These are phyloP conservation scores for Scophthalmus maximus DNA, from an alignment of 2,113 vertebrate genomes.

Conservation along the genomic window DNA sequence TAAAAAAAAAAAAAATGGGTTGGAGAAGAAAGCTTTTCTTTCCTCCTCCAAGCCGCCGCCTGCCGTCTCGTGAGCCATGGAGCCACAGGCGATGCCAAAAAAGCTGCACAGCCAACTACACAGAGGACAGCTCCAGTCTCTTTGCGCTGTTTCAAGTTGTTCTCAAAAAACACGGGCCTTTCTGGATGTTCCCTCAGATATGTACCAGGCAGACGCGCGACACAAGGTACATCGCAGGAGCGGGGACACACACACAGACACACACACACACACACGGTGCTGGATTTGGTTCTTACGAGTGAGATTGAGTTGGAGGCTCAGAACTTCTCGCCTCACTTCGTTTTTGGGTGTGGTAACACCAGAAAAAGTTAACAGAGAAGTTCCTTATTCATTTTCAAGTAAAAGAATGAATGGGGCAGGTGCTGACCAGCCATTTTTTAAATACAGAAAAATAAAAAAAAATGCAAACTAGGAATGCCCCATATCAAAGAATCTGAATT, in stretches of 20 bases:
- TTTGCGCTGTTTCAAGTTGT: conserved; percentile 67
- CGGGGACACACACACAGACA: conserved; percentile 22
- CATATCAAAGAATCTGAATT: too few relatives aligned
- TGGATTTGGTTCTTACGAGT: conserved; percentile 33
- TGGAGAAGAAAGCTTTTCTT: conserved; percentile 61
- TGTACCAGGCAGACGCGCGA: conserved; percentile 53
- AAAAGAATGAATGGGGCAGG: not conserved
- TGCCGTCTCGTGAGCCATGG: conserved; percentile 66
- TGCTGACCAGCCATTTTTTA: not conserved
- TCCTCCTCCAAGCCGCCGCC: conserved; percentile 42
- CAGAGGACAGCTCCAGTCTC: conserved; percentile 66
- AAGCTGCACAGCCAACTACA: conserved; percentile 65
- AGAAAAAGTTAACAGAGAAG: not conserved
- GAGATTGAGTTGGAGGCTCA: conserved; percentile 22
- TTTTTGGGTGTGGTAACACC: conserved; percentile 7
- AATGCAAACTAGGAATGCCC: too few relatives aligned
- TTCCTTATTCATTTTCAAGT: conserved; percentile 4
- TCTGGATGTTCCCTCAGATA: conserved; percentile 72
- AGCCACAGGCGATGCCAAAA: conserved; percentile 73
- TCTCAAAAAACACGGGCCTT: conserved; percentile 65
- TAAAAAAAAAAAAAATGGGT: conserved; percentile 37
- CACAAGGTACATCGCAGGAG: conserved; percentile 52
- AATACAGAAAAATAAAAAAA: too few relatives aligned
- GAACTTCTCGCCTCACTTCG: not conserved
- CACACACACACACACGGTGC: conserved; percentile 15